These are phyloP conservation scores for Streblospio benedicti DNA, from an alignment of 1,140 invertebrate species.

Conservation along the genomic window DNA sequence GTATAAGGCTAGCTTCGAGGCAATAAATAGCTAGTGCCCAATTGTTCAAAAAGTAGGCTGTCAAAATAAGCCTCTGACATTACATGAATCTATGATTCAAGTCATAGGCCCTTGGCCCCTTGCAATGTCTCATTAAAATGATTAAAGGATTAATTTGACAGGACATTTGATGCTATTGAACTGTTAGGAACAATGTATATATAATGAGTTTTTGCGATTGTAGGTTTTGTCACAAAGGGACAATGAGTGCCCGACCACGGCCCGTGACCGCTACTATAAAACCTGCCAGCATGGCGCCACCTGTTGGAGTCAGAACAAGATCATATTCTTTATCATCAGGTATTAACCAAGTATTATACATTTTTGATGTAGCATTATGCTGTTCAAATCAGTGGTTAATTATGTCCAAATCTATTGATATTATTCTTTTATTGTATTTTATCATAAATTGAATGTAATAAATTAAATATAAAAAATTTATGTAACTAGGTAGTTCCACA, in stretches of 20 bases:
- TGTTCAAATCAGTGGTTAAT: no score
- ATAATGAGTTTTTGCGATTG: neutral
- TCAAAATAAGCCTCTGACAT: neutral
- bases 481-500: neutral
- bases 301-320: neutral
- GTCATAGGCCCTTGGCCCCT: neutral
- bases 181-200: neutral
- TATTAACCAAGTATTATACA: neutral
- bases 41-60: neutral
- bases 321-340: neutral
- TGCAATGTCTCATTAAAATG: neutral
- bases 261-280: neutral
- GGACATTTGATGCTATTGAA: neutral
- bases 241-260: constrained; percentile 1
- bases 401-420: neutral
- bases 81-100: neutral
- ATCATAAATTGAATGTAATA: neutral
- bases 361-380: neutral
- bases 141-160: neutral
- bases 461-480: neutral
- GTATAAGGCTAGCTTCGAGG: no score
- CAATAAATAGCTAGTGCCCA: no score
- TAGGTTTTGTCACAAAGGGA: neutral
- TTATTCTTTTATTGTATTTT: neutral
- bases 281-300: neutral